Evolutionary conservation across 2,888 invertebrate genomes (phyloP), one percentile per base, ranked within the genome.

Genomic region (Agelastica alni): DNA sequence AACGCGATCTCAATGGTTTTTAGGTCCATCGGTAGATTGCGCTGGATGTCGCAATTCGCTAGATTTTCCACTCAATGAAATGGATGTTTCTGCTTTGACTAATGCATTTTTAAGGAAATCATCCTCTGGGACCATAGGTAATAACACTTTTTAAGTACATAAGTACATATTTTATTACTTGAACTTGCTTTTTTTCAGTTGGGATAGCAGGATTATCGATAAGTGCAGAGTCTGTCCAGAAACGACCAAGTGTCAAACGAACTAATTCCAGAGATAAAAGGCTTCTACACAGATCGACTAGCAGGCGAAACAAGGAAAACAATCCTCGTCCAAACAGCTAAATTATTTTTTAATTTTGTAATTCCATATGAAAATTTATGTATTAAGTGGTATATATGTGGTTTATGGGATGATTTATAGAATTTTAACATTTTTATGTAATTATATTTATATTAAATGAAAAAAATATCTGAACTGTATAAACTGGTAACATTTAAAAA

Each of bases 1-100:
- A 76, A 95, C 96, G 64, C 87, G 97, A 68, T 96, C 96, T 56
- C 96, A 97, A 81, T 98, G 97, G 97, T 97, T 96, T 82, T 85
- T 93, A 77, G 87, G 88, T 70, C 87, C 87, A 53, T 82, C 83
- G 9, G 80, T 80, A 57, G 78, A 78, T 53, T 78, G 78, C 62
- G 68, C 74, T 14, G 77, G 76, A 61, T 78, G 78, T 54, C 77
- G 78, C 3, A 77, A 77, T 28, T 77, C 77, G 7, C 60, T 78
- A 59, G 80, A 78, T 64, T 79, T 75, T 66, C 79, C 70, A 66
- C 76, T 76, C 7, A 72, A 75, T 49, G 75, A 74, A 47, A 71
- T 74, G 10, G 77, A 77, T 57, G 73, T 77, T 17, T 75, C 77
- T 7, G 75, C 71, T 31, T 60, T 77, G 18, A 75, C 76, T 12